phyloP scores from a whole-genome alignment of 2,888 invertebrate species.

The Cosmorhoe ocellata region DNA sequence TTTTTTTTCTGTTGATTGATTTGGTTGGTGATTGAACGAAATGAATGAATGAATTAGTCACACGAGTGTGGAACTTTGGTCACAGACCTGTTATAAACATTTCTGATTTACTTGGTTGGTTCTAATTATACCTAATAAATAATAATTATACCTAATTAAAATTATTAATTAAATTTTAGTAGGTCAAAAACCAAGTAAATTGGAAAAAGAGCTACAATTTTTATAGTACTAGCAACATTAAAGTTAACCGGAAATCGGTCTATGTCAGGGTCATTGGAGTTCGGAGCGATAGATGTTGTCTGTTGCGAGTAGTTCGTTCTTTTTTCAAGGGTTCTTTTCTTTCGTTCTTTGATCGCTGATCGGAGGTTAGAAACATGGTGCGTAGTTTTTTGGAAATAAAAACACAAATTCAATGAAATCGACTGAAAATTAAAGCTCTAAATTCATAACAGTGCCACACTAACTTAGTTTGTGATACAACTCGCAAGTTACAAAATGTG shows the following conservation, averaged over 20 bases:
- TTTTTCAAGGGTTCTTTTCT: constrained; percentile 75
- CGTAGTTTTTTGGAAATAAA: constrained; percentile 63
- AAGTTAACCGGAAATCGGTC: constrained; percentile 49
- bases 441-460: constrained; percentile 28
- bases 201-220: too few species aligned
- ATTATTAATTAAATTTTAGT: too few species aligned
- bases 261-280: constrained; percentile 53
- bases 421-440: constrained; percentile 18
- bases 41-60: too few species aligned
- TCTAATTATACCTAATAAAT: too few species aligned
- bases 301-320: too few species aligned
- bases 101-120: too few species aligned
- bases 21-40: background rate
- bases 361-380: constrained; percentile 81
- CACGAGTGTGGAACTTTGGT: too few species aligned
- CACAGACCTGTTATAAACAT: too few species aligned
- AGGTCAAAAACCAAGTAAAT: too few species aligned
- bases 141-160: too few species aligned
- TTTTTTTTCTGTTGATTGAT: constrained; percentile 41
- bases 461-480: constrained; percentile 12
- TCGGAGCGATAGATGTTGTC: constrained; percentile 26
- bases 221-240: constrained; percentile 30
- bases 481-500: constrained; percentile 11
- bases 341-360: constrained; percentile 71
- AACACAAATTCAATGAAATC: constrained; percentile 24